A percentile compares a stretch with the other conserved stretches of the same genome.
Evolutionary conservation across 2,797 vertebrate genomes (phyloP).

Genomic region (Pelobates cultripes): DNA sequence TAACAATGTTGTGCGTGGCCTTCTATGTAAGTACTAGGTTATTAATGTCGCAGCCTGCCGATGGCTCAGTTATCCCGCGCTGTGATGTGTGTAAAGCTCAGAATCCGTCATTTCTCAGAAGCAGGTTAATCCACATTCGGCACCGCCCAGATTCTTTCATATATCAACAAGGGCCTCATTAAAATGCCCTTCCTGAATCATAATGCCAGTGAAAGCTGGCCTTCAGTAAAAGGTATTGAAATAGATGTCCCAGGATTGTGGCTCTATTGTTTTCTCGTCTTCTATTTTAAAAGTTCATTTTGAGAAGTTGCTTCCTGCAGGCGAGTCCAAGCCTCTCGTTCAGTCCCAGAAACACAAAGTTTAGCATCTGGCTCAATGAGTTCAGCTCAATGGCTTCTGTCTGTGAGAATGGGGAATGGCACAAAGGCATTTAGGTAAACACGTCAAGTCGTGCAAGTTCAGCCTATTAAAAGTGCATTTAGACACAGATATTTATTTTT

Average conservation of each 20-base stretch:
- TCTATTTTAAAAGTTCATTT: constrained; percentile 29
- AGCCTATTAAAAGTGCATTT: not conserved
- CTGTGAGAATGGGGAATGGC: constrained; percentile 49
- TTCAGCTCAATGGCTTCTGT: constrained; percentile 53
- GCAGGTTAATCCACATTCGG: constrained; percentile 32
- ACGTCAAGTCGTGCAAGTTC: constrained; percentile 34
- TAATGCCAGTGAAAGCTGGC: constrained; percentile 22
- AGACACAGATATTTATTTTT: no score
- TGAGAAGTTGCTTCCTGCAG: constrained; percentile 17
- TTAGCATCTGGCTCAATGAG: constrained; percentile 51
- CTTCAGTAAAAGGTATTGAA: constrained; percentile 27
- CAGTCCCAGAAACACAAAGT: constrained; percentile 7
- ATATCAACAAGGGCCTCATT: constrained; percentile 37
- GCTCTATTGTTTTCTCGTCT: not conserved
- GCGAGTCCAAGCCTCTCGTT: not conserved
- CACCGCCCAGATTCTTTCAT: constrained; percentile 26
- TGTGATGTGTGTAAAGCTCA: not conserved
- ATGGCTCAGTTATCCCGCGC: not conserved
- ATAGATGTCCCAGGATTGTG: constrained; percentile 29
- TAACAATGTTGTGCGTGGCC: no score
- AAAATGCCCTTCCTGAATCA: constrained; percentile 33
- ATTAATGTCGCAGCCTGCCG: no score
- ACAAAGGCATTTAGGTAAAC: constrained; percentile 63
- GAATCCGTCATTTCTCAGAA: constrained; percentile 26
- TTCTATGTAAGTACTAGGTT: no score